Conservation (phyloP, 2,113 vertebrate species). For the Lophura nycthemera region DNA sequence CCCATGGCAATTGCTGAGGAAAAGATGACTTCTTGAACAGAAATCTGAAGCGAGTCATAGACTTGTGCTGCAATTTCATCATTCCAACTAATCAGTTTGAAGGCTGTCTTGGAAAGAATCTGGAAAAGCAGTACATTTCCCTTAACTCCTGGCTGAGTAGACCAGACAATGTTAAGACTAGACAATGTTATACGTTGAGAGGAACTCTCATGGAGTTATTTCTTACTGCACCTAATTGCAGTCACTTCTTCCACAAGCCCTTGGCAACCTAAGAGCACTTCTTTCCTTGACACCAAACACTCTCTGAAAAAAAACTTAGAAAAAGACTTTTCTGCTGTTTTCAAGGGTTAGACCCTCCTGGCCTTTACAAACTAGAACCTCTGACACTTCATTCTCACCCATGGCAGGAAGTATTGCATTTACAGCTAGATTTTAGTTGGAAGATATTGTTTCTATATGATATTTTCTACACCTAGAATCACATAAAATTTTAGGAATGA, state of each 20-base stretch:
- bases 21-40: neutral
- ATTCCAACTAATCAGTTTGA: neutral
- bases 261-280: neutral
- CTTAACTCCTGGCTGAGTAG: neutral
- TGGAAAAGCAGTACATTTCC: neutral
- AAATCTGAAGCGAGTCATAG: neutral
- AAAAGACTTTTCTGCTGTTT: neutral
- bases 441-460: constrained; percentile 46
- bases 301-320: neutral
- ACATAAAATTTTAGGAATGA: constrained; percentile 22
- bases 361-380: constrained; percentile 4
- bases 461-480: neutral
- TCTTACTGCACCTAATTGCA: neutral
- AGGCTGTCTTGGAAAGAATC: neutral
- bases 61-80: neutral
- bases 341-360: neutral
- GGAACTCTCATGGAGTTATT: neutral
- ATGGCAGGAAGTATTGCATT: neutral
- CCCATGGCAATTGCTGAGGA: neutral
- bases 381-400: constrained; percentile 35
- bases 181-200: neutral
- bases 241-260: neutral
- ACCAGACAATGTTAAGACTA: neutral
- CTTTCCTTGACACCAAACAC: neutral
- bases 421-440: constrained; percentile 22